Conservation (phyloP, 1,140 invertebrate genomes). For the Drosophila sucinea region DNA sequence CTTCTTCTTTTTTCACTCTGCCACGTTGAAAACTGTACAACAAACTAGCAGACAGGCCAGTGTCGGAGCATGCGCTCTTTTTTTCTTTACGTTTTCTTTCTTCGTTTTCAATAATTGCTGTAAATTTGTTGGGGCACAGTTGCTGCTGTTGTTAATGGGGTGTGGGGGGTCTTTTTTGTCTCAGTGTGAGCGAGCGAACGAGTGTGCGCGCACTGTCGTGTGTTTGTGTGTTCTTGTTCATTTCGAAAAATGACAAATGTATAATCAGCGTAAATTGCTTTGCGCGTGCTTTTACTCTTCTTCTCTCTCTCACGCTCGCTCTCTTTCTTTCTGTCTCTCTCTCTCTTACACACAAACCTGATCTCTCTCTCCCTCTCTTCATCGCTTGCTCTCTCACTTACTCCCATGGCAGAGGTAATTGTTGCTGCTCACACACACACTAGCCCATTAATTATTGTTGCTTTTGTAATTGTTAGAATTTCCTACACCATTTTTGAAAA, state of each 20-base stretch:
- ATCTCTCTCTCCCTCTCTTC: slow-evolving; percentile 18
- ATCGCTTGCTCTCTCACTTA: slow-evolving; percentile 11
- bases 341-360: neutral
- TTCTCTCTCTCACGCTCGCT: slow-evolving; percentile 25
- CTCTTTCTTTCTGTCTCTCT: slow-evolving; percentile 20
- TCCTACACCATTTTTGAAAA: slow-evolving; percentile 69
- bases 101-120: slow-evolving; percentile 56
- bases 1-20: slow-evolving; percentile 28
- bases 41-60: slow-evolving; percentile 27
- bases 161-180: slow-evolving; percentile 28
- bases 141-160: slow-evolving; percentile 33
- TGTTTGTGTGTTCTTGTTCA: slow-evolving; percentile 35
- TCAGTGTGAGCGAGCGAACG: slow-evolving; percentile 59
- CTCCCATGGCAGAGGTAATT: slow-evolving; percentile 31
- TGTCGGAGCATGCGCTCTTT: slow-evolving; percentile 68
- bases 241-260: slow-evolving; percentile 75
- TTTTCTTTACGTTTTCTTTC: slow-evolving; percentile 36
- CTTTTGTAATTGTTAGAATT: slow-evolving; percentile 50
- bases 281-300: slow-evolving; percentile 66
- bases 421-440: slow-evolving; percentile 34
- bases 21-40: slow-evolving; percentile 67
- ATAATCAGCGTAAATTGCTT: slow-evolving; percentile 77
- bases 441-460: slow-evolving; percentile 37
- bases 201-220: slow-evolving; percentile 27
- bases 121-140: slow-evolving; percentile 40